A percentile compares a stretch with the other conserved stretches of the same genome.
phyloP scores from a whole-genome alignment of 1,140 invertebrate genomes.

The Bombus superbus region DNA sequence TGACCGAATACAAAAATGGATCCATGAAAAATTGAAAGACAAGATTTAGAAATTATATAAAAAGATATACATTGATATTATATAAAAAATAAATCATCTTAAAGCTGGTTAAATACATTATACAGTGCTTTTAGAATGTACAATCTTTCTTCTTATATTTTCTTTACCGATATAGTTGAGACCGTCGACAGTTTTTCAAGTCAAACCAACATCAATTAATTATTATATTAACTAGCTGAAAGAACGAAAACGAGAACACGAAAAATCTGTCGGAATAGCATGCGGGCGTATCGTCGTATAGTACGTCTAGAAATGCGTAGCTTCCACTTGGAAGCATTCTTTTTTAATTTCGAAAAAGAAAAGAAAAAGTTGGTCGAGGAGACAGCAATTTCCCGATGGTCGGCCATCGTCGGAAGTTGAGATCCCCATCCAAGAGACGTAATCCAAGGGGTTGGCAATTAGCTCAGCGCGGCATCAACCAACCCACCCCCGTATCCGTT shows the following conservation, averaged over 20 bases:
- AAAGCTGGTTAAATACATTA: no score
- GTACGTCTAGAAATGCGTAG: neutral
- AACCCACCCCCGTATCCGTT: slow-evolving; percentile 39
- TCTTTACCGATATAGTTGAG: no score
- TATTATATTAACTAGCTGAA: no score
- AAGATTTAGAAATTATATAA: neutral
- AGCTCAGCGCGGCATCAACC: slow-evolving; percentile 70
- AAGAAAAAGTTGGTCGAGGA: slow-evolving; percentile 27
- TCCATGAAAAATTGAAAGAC: neutral
- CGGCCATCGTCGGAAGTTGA: slow-evolving; percentile 62
- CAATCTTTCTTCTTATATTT: no score
- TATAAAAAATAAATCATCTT: no score
- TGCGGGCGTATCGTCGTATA: neutral
- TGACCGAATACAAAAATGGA: neutral
- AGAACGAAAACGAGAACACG: no score
- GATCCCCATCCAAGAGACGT: slow-evolving; percentile 72
- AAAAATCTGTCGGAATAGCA: no score
- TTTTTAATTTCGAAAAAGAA: slow-evolving; percentile 48
- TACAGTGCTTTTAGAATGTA: no score
- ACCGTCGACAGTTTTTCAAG: no score
- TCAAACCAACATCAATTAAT: no score
- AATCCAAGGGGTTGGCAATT: slow-evolving; percentile 75
- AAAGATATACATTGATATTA: neutral
- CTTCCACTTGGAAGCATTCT: slow-evolving; percentile 34
- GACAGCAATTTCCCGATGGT: slow-evolving; percentile 59